Evolutionary conservation across 2,888 invertebrate genomes (phyloP).

Genomic region (Erynnis tages): DNA sequence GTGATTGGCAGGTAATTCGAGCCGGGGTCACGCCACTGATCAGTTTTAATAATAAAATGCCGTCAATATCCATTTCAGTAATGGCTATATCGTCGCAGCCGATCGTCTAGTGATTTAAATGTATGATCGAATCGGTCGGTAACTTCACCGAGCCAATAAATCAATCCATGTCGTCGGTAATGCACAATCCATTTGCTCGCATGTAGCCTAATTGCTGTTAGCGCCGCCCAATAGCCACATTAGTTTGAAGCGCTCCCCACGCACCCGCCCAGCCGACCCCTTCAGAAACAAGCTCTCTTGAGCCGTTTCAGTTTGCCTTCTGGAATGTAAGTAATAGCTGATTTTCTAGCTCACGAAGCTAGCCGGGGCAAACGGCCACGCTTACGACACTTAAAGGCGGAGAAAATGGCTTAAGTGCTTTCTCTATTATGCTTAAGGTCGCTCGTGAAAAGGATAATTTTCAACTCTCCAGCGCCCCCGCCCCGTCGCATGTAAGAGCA

Average conservation of each 20-base stretch:
- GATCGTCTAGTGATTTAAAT: constrained; percentile 48
- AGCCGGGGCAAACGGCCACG: constrained; percentile 74
- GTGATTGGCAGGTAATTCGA: constrained; percentile 53
- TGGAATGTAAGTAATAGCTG: constrained; percentile 75
- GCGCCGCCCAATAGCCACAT: constrained; percentile 77
- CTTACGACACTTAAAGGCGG: constrained; percentile 81
- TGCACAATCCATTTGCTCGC: constrained; percentile 77
- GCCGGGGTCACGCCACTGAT: constrained; percentile 55
- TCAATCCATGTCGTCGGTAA: constrained; percentile 76
- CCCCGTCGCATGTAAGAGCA: constrained; percentile 47
- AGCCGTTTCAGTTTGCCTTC: constrained; percentile 58
- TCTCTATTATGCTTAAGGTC: constrained; percentile 81
- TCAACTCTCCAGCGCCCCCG: constrained; percentile 74
- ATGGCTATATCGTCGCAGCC: constrained; percentile 63
- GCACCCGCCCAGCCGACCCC: constrained; percentile 49
- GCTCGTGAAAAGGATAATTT: constrained; percentile 81
- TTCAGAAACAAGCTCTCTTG: constrained; percentile 44
- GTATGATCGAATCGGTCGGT: constrained; percentile 47
- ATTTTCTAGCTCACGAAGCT: constrained; percentile 79
- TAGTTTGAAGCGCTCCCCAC: constrained; percentile 62
- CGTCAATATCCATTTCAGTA: constrained; percentile 51
- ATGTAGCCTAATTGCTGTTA: constrained; percentile 77
- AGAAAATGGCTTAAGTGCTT: constrained; percentile 82
- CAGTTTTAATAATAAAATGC: constrained; percentile 55
- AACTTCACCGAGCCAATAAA: constrained; percentile 58